Evolutionary conservation across 2,113 vertebrate species (phyloP), one percentile per base, ranked within the genome.

Genomic region (Nannobrachium achirus): DNA sequence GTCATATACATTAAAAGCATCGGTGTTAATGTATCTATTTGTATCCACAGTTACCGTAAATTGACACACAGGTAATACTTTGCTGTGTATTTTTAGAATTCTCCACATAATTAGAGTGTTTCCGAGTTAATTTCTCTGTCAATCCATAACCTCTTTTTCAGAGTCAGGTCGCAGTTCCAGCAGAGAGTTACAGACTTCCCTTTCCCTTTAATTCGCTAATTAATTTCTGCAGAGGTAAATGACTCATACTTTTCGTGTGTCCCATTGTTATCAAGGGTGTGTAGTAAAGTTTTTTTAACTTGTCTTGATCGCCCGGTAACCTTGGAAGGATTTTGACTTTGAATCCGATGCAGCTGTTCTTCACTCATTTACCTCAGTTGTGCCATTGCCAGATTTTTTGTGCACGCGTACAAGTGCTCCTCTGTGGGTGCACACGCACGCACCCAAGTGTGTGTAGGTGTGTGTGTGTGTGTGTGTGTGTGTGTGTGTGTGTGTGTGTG

Each of bases 211-310:
- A 33, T 33, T 33, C 25, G 3, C 6, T n/a, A 53, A 69, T 77
- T 77, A 13, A 13, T 59, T 73, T 69, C 78, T 75, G 44, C 57
- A 51, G 39, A 63, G 51, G 73, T 59, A 53, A 76, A 78, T 66
- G 25, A 15, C 45, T 73, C 11, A 69, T 33, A 15, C 56, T 74
- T 0, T 79, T 71, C 25, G 25, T 5, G 25, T 57, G n/a, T 60
- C 78, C 69, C 61, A 57, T 6, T 64, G 15, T 67, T 72, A 78
- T 76, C 63, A 83, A 81, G 60, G 66, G 53, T 46, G 20, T 46
- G 20, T 16, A 8, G 41, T 38, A 20, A 60, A 57, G 6, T 49
- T 74, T 40, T 74, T 40, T 58, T 18, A 19, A 56, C 53, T 33
- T 3, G 25, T 33, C 25, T 58, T 15, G 11, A 42, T 50, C 20